A percentile compares a stretch with the other conserved stretches of the same genome.
Conservation (phyloP, 2,113 vertebrate species). For the Anhinga rufa region DNA sequence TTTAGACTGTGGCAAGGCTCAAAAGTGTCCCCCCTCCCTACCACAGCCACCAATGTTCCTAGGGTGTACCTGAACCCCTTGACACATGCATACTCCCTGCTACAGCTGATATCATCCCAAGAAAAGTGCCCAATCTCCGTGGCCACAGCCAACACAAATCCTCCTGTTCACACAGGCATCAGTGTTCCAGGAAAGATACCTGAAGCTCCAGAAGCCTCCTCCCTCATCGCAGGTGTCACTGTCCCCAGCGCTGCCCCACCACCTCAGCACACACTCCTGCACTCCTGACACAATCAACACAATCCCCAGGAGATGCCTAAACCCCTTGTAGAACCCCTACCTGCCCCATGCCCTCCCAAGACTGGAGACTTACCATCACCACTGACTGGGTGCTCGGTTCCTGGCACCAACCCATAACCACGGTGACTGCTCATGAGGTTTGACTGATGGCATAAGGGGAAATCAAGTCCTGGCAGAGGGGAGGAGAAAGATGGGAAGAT, state of each 20-base stretch:
- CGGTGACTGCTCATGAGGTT: conserved; percentile 79
- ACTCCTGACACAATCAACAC: not conserved
- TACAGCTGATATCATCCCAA: not conserved
- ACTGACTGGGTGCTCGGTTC: conserved; percentile 74
- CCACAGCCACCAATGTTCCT: not conserved
- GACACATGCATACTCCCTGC: not conserved
- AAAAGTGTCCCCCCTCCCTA: not conserved
- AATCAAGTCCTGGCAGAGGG: conserved; percentile 75
- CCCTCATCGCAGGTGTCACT: too few relatives aligned
- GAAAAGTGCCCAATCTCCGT: not conserved
- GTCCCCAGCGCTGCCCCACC: not conserved
- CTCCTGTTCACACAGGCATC: not conserved
- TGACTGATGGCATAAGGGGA: conserved; percentile 84
- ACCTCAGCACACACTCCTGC: not conserved
- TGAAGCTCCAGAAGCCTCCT: not conserved
- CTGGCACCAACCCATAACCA: conserved; percentile 72
- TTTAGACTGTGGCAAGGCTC: not conserved
- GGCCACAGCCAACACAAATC: not conserved
- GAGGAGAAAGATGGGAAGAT: not conserved
- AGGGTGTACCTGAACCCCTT: not conserved
- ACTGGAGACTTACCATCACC: conserved; percentile 76
- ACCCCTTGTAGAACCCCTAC: not conserved
- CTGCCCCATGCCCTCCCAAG: not conserved
- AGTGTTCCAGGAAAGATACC: not conserved
- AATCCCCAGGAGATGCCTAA: not conserved